Evolutionary conservation across 2,113 vertebrate genomes (phyloP).

Genomic region (Podilymbus podiceps): DNA sequence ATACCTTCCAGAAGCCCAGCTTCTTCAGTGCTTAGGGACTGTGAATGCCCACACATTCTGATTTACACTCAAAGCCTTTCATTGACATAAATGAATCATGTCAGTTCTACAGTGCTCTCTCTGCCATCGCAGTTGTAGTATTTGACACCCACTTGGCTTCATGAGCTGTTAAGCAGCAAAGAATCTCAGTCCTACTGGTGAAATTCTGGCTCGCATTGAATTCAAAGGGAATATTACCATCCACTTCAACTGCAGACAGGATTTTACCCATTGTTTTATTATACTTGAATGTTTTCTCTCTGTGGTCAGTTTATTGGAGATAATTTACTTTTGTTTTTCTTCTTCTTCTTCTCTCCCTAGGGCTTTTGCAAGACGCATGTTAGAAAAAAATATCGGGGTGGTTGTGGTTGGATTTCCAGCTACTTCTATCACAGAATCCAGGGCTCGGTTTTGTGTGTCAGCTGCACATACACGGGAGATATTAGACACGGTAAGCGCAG

Average conservation of each 20-base stretch:
- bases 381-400: conserved; percentile 85
- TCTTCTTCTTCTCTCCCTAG: conserved; percentile 59
- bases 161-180: not conserved
- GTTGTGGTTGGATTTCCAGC: conserved; percentile 95
- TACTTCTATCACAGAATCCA: conserved; percentile 86
- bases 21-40: not conserved
- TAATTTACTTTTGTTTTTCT: not conserved
- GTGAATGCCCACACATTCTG: not conserved
- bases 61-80: not conserved
- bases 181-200: not conserved
- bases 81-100: not conserved
- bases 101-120: not conserved
- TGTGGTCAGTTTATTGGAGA: not conserved
- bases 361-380: conserved; percentile 86
- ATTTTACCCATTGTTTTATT: not conserved
- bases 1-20: not conserved
- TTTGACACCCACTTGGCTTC: not conserved
- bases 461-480: conserved; percentile 86
- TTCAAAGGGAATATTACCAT: not conserved
- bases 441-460: conserved; percentile 91
- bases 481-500: conserved; percentile 82
- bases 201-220: not conserved
- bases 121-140: not conserved
- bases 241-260: not conserved
- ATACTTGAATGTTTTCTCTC: not conserved